Evolutionary conservation across 2,113 vertebrate species (phyloP).

Genomic region (Ondatra zibethicus): DNA sequence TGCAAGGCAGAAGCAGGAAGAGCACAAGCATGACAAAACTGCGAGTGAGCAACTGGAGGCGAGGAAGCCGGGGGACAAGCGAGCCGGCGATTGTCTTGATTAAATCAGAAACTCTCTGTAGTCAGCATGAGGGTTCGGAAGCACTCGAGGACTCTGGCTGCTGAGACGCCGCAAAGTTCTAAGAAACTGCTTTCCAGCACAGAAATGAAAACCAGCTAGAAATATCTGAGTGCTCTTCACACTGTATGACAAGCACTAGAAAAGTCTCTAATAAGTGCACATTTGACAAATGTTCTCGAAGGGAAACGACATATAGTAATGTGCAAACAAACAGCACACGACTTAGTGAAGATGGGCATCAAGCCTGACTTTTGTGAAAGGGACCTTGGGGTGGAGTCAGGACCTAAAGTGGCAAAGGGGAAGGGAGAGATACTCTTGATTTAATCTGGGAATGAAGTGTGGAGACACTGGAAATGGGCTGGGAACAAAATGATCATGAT

Average conservation of each 20-base stretch:
- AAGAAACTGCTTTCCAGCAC: neutral
- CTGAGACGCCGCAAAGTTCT: neutral
- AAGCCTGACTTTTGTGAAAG: neutral
- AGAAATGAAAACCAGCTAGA: conserved; percentile 36
- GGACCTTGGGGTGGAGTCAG: neutral
- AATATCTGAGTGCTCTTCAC: conserved; percentile 6
- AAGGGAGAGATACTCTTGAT: neutral
- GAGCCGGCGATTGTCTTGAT: neutral
- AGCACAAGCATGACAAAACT: neutral
- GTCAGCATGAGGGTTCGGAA: neutral
- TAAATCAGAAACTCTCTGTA: conserved; percentile 2
- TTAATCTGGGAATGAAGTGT: neutral
- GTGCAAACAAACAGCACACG: neutral
- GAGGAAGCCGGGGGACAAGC: neutral
- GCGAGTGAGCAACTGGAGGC: neutral
- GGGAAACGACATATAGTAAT: neutral
- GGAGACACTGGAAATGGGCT: neutral
- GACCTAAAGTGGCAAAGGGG: neutral
- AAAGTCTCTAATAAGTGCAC: neutral
- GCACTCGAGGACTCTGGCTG: neutral
- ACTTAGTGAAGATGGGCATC: neutral
- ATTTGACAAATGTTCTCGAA: neutral
- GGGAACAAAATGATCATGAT: neutral
- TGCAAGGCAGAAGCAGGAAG: neutral
- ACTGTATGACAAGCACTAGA: neutral